A percentile compares a stretch with the other conserved stretches of the same genome.
phyloP scores from a whole-genome alignment of 1,140 invertebrate species.

The Galleria mellonella region DNA sequence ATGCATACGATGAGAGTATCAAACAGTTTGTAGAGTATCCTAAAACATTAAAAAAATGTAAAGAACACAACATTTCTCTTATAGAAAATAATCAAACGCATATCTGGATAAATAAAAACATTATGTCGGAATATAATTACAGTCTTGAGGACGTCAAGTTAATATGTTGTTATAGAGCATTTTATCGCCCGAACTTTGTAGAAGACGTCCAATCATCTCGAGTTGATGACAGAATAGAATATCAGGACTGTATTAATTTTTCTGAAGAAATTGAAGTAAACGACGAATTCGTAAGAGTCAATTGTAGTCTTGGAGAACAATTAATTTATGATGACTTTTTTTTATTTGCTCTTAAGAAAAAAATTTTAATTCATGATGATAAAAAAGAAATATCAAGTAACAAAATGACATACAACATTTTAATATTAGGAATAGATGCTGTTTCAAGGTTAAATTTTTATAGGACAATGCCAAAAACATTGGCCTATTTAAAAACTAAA shows the following conservation, averaged over 20 bases:
- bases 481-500: constrained; percentile 75
- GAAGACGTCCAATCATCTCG: constrained; percentile 29
- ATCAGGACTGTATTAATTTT: constrained; percentile 51
- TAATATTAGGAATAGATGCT: constrained; percentile 90
- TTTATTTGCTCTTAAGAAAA: constrained; percentile 75
- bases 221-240: constrained; percentile 50
- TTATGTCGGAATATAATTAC: constrained; percentile 67
- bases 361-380: constrained; percentile 7
- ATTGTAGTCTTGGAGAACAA: constrained; percentile 64
- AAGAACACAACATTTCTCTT: constrained; percentile 49
- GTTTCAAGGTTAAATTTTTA: constrained; percentile 89
- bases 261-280: constrained; percentile 41
- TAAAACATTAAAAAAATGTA: constrained; percentile 32
- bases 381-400: constrained; percentile 6
- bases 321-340: constrained; percentile 80
- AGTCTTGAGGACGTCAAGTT: constrained; percentile 20
- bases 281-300: constrained; percentile 78
- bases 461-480: constrained; percentile 84
- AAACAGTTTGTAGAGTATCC: constrained; percentile 28
- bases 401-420: constrained; percentile 74
- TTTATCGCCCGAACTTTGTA: constrained; percentile 72
- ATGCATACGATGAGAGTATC: constrained; percentile 77
- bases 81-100: constrained; percentile 77
- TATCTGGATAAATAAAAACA: constrained; percentile 59
- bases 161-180: constrained; percentile 77